Conservation (phyloP, 2,797 vertebrate genomes). For the Austrolebias charrua region DNA sequence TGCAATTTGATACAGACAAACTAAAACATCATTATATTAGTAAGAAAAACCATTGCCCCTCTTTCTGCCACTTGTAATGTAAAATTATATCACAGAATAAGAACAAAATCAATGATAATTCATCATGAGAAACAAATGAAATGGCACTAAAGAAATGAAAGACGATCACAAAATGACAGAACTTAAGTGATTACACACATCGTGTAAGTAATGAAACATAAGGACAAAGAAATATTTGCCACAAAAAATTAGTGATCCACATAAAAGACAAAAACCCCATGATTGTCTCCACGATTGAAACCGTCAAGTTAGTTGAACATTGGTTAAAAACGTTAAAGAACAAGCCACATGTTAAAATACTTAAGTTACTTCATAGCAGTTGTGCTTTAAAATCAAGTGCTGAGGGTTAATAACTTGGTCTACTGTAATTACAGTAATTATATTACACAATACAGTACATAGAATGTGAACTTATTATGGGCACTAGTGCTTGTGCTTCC, state of each 20-base stretch:
- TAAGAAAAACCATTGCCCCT: constrained; percentile 4
- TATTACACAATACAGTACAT: constrained; percentile 19
- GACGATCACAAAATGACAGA: constrained; percentile 19
- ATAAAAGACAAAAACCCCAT: constrained; percentile 9
- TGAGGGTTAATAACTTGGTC: constrained; percentile 36
- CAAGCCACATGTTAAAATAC: constrained; percentile 47
- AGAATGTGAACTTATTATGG: constrained; percentile 16
- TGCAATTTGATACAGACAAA: constrained; percentile 21
- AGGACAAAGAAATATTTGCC: constrained; percentile 41
- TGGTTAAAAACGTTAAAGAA: constrained; percentile 20
- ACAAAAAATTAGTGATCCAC: constrained; percentile 23
- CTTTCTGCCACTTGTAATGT: constrained; percentile 4
- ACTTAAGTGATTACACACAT: constrained; percentile 34
- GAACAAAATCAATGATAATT: constrained; percentile 22
- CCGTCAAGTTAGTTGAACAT: constrained; percentile 19
- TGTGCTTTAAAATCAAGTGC: constrained; percentile 31
- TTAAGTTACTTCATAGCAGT: constrained; percentile 22
- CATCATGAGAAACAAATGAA: constrained; percentile 15
- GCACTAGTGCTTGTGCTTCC: constrained; percentile 2
- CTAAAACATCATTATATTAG: constrained; percentile 29
- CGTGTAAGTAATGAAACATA: constrained; percentile 30
- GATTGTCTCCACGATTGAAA: constrained; percentile 9
- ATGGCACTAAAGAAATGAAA: constrained; percentile 31
- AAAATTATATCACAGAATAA: constrained; percentile 27
- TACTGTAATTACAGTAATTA: constrained; percentile 50